These are phyloP conservation scores for Pygoscelis antarcticus DNA, from an alignment of 2,113 vertebrate genomes.

Conservation along the genomic window DNA sequence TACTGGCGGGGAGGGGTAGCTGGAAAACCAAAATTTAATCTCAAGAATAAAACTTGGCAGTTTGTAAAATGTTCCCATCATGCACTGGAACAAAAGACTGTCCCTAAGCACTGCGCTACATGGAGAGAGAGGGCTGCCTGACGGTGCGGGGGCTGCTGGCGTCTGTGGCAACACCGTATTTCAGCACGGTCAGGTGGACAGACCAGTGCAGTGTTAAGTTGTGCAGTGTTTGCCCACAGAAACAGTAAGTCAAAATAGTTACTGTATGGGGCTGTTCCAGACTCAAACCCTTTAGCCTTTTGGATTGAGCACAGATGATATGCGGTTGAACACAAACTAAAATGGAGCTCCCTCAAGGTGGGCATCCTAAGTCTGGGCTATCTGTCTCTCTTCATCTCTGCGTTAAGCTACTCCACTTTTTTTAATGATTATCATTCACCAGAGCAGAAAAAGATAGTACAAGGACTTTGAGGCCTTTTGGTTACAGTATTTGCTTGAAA, in stretches of 20 bases:
- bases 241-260: not conserved
- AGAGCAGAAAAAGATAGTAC: not conserved
- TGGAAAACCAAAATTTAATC: not conserved
- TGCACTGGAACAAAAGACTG: not conserved
- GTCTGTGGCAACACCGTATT: accelerated
- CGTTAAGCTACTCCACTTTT: not conserved
- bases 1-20: not conserved
- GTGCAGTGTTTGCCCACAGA: not conserved
- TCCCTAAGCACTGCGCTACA: too few species aligned
- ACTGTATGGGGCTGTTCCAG: not conserved
- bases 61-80: not conserved
- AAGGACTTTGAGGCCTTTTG: not conserved
- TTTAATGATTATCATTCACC: not conserved
- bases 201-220: not conserved
- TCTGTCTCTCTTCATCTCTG: not conserved
- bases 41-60: not conserved
- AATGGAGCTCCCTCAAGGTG: not conserved
- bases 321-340: not conserved
- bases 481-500: not conserved
- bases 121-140: not conserved
- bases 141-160: not conserved
- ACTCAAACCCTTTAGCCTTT: not conserved
- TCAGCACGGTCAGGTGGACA: accelerated
- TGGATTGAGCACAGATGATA: not conserved
- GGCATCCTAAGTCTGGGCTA: not conserved